These are phyloP conservation scores for Chondrilla cf. caribensis DNA, from an alignment of 37 sponge, comb jelly and placozoan genomes.

Conservation along the genomic window DNA sequence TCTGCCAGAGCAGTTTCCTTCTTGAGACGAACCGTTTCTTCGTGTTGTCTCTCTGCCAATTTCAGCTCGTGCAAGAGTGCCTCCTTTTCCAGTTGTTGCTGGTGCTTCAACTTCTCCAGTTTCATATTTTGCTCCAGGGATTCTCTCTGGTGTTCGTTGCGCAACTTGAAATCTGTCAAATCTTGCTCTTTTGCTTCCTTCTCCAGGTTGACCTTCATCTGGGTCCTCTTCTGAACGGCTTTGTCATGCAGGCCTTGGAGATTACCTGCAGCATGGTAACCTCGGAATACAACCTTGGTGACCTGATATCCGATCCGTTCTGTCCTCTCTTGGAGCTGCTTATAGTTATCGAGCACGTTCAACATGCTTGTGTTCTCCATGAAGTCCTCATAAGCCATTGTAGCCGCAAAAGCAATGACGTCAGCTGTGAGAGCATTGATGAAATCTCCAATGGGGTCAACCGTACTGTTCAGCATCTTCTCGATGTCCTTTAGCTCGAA, in stretches of 20 bases:
- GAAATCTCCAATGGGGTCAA: constrained; percentile 88
- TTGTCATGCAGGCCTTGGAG: constrained; percentile 66
- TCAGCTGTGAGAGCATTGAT: constrained; percentile 85
- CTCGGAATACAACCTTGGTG: constrained; percentile 80
- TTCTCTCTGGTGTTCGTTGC: constrained; percentile 56
- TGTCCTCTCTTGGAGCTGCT: constrained; percentile 58
- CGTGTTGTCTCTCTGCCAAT: constrained; percentile 59
- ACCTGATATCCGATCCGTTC: constrained; percentile 72
- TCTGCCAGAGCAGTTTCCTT: constrained; percentile 53
- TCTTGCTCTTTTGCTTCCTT: constrained; percentile 70
- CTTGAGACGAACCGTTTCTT: constrained; percentile 54
- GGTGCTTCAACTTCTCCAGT: constrained; percentile 51
- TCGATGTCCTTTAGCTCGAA: constrained; percentile 83
- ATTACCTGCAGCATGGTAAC: constrained; percentile 73
- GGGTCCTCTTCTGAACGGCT: constrained; percentile 62
- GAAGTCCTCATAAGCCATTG: constrained; percentile 88
- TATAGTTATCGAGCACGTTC: constrained; percentile 66
- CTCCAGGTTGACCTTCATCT: constrained; percentile 71
- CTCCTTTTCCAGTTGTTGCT: constrained; percentile 51
- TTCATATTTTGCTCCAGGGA: constrained; percentile 66
- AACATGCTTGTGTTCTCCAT: constrained; percentile 71
- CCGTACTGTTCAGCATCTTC: constrained; percentile 76
- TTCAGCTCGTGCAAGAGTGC: constrained; percentile 58
- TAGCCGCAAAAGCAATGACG: constrained; percentile 80
- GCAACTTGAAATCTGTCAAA: constrained; percentile 75